phyloP scores from a whole-genome alignment of 2,888 invertebrate species.

The Rosalia funebris region DNA sequence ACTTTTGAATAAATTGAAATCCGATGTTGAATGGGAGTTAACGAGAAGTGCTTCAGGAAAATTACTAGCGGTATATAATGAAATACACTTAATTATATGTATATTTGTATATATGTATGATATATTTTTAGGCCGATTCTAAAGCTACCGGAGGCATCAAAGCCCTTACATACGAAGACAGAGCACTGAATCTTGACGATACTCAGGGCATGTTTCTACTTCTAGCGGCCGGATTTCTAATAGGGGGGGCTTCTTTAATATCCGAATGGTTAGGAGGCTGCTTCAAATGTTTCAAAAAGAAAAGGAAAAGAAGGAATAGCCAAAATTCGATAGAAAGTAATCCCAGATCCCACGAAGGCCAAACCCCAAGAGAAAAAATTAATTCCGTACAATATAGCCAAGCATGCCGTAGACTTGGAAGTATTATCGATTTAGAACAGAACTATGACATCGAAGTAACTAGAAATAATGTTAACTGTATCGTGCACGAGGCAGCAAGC shows the following conservation, averaged over 20 bases:
- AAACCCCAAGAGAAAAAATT: constrained; percentile 52
- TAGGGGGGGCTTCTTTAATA: constrained; percentile 71
- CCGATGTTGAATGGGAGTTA: constrained; percentile 79
- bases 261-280: constrained; percentile 80
- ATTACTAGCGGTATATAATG: constrained; percentile 69
- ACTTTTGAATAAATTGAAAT: constrained; percentile 72
- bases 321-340: constrained; percentile 54
- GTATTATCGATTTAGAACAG: constrained; percentile 24
- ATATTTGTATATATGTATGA: too few relatives aligned
- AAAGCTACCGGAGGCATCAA: constrained; percentile 62
- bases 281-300: constrained; percentile 68
- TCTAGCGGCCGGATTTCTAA: constrained; percentile 74
- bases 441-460: constrained; percentile 28
- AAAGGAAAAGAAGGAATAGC: constrained; percentile 43
- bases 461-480: constrained; percentile 25
- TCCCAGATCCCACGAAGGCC: constrained; percentile 54
- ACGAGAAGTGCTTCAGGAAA: constrained; percentile 72
- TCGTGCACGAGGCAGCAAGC: constrained; percentile 20
- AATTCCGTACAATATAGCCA: constrained; percentile 8
- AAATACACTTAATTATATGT: too few relatives aligned
- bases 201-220: constrained; percentile 86
- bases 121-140: constrained; percentile 63
- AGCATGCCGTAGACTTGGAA: constrained; percentile 6
- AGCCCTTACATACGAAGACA: constrained; percentile 70
- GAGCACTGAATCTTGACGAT: constrained; percentile 80